Evolutionary conservation across 2,888 invertebrate species (phyloP).

Genomic region (Arctia plantaginis): DNA sequence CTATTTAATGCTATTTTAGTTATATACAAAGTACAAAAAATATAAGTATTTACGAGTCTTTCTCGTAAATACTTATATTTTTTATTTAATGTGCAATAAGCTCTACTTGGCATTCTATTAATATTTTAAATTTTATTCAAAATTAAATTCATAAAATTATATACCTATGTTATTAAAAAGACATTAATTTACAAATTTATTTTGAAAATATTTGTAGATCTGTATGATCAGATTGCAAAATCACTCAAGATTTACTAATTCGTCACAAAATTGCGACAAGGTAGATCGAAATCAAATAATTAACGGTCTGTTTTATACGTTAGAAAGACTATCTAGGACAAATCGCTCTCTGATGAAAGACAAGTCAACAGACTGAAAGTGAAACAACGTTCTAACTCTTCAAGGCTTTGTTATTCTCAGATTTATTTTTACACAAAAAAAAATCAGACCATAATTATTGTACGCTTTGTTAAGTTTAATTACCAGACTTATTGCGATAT

Average conservation of each 20-base stretch:
- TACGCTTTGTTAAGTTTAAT: conserved; percentile 24
- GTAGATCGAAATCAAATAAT: background rate
- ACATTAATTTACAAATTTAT: background rate
- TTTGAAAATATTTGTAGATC: background rate
- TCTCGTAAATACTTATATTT: too few species aligned
- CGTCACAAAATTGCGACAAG: conserved; percentile 3
- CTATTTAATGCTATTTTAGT: too few species aligned
- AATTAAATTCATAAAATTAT: too few species aligned
- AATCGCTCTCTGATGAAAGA: conserved; percentile 14
- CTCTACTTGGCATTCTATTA: too few species aligned
- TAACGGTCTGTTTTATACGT: background rate
- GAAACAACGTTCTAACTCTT: conserved; percentile 22
- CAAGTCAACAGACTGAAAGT: conserved; percentile 3
- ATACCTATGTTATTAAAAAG: too few species aligned
- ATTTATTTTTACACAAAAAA: conserved; percentile 9
- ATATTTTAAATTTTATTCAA: background rate
- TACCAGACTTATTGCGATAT: conserved; percentile 19
- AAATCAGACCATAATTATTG: conserved; percentile 21
- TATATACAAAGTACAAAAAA: too few species aligned
- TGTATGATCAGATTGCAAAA: background rate
- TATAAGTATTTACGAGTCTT: too few species aligned
- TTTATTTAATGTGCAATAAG: too few species aligned
- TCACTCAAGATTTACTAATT: background rate
- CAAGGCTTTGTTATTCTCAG: conserved; percentile 35
- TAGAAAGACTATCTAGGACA: conserved; percentile 18